Evolutionary conservation across 2,113 vertebrate genomes (phyloP).

Genomic region (Crotalus horridus): DNA sequence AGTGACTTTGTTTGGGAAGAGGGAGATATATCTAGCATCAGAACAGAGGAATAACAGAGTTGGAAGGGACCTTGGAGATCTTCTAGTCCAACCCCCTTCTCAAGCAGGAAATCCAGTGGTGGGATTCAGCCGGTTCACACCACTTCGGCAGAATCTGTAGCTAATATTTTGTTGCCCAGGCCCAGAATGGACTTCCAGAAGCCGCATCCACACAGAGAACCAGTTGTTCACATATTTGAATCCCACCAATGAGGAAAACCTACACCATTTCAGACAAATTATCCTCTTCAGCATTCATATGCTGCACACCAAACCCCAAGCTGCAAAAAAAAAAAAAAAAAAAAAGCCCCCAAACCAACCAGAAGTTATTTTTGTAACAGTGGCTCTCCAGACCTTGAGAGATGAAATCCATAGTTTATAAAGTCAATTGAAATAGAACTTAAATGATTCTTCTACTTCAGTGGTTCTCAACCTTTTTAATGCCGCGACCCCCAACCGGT

Average conservation of each 20-base stretch:
- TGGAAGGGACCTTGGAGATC: neutral
- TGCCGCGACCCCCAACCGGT: too few species aligned
- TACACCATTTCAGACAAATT: neutral
- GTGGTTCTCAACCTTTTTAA: too few species aligned
- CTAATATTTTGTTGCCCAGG: too few species aligned
- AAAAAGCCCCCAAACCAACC: too few species aligned
- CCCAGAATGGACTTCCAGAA: too few species aligned
- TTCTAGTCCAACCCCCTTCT: neutral
- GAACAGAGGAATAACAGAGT: neutral
- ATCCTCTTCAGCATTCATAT: neutral
- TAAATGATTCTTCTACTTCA: neutral
- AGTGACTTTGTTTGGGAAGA: neutral
- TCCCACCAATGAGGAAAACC: neutral
- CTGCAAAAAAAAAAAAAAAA: neutral
- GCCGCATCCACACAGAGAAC: too few species aligned
- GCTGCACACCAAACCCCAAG: neutral
- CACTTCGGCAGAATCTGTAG: too few species aligned
- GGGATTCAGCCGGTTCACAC: too few species aligned
- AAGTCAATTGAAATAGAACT: neutral
- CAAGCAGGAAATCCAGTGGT: neutral
- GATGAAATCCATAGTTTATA: neutral
- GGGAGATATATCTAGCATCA: neutral
- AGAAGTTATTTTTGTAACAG: neutral
- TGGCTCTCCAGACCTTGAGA: neutral
- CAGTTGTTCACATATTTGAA: too few species aligned